Evolutionary conservation across 2,797 vertebrate genomes (phyloP).

Genomic region (Jordanella pulchra): DNA sequence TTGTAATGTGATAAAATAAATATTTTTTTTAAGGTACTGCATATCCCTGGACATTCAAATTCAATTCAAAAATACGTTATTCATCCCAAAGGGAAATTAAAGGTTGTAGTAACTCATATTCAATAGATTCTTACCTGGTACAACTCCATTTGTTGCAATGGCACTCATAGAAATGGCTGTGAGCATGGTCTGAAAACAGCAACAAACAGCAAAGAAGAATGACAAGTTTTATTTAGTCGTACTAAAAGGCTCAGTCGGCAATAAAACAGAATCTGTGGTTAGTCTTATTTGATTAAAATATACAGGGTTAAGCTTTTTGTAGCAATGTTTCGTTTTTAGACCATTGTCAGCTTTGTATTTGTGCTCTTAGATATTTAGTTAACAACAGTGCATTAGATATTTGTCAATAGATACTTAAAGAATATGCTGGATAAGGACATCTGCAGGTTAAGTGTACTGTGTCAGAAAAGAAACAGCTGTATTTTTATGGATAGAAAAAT

Average conservation of each 20-base stretch:
- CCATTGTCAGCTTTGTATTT: background rate
- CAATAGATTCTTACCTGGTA: slow-evolving; percentile 88
- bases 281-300: background rate
- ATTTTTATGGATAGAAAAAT: background rate
- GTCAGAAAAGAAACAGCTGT: background rate
- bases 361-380: background rate
- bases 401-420: too few relatives aligned
- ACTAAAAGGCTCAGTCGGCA: background rate
- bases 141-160: slow-evolving; percentile 97
- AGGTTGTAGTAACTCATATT: too few relatives aligned
- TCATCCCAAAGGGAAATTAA: too few relatives aligned
- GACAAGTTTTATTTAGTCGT: background rate
- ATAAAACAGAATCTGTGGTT: background rate
- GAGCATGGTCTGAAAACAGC: slow-evolving; percentile 91
- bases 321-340: background rate
- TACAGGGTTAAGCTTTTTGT: background rate
- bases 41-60: too few relatives aligned
- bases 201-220: slow-evolving; percentile 32
- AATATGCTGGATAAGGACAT: background rate
- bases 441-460: background rate
- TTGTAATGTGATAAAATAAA: background rate
- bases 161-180: slow-evolving; percentile 99
- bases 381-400: background rate
- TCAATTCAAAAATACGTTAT: too few relatives aligned
- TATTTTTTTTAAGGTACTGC: background rate